phyloP scores from a whole-genome alignment of 2,888 invertebrate species.

The Germaria angustata region DNA sequence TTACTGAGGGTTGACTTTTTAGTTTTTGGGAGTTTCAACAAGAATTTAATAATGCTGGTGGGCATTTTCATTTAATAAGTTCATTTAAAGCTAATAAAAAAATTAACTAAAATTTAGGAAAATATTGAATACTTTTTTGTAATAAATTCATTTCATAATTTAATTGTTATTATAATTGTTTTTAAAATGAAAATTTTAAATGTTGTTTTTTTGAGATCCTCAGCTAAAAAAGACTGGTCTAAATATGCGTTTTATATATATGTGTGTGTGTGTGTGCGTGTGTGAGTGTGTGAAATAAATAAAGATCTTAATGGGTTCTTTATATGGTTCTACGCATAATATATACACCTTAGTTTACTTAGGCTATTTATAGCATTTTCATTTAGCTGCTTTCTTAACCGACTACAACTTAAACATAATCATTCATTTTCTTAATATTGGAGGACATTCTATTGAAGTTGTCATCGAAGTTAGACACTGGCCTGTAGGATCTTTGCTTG shows the following conservation, averaged over 20 bases:
- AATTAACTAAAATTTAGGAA: constrained; percentile 61
- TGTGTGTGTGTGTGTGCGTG: background rate
- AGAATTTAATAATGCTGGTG: constrained; percentile 45
- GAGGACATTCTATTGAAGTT: constrained; percentile 74
- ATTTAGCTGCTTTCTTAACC: constrained; percentile 32
- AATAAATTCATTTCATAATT: constrained; percentile 17
- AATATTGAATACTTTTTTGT: constrained; percentile 61
- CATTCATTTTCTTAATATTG: constrained; percentile 70
- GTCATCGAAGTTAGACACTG: constrained; percentile 78
- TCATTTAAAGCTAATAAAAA: constrained; percentile 54
- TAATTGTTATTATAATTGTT: background rate
- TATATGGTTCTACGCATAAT: constrained; percentile 16
- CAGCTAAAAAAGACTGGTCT: constrained; percentile 47
- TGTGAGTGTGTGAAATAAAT: background rate
- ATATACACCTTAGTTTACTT: constrained; percentile 46
- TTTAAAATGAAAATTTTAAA: constrained; percentile 11
- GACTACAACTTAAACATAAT: constrained; percentile 67
- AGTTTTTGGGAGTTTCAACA: background rate
- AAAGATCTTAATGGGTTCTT: background rate
- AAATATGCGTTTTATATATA: background rate
- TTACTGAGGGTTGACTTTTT: constrained; percentile 37
- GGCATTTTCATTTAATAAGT: constrained; percentile 34
- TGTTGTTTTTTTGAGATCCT: constrained; percentile 58
- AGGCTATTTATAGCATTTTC: constrained; percentile 12
- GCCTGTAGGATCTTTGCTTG: constrained; percentile 78